phyloP scores from a whole-genome alignment of 1,140 invertebrate species.

The Luehdorfia chinensis region DNA sequence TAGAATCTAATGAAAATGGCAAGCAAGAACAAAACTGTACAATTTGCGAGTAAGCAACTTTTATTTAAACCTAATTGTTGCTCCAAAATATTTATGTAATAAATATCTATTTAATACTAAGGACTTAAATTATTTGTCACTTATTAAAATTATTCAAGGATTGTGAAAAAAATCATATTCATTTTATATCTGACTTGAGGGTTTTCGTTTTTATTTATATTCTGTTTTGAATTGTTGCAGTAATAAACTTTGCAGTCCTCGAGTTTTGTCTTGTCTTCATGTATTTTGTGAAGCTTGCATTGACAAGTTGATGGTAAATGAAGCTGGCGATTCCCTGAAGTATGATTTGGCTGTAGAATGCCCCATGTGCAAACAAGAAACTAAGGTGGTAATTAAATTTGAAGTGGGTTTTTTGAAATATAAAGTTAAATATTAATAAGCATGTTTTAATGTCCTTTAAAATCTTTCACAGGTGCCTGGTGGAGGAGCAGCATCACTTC shows the following conservation, averaged over 20 bases:
- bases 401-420: slow-evolving; percentile 13
- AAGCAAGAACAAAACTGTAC: slow-evolving; percentile 76
- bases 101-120: neutral
- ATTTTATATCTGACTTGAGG: too few relatives aligned
- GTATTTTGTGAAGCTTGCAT: slow-evolving; percentile 94
- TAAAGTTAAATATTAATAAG: slow-evolving; percentile 8
- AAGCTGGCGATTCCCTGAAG: slow-evolving; percentile 80
- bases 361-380: slow-evolving; percentile 91
- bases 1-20: slow-evolving; percentile 70
- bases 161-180: too few relatives aligned
- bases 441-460: slow-evolving; percentile 18
- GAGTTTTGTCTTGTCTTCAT: slow-evolving; percentile 94
- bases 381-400: slow-evolving; percentile 77
- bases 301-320: slow-evolving; percentile 86
- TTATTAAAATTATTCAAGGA: too few relatives aligned
- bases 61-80: too few relatives aligned
- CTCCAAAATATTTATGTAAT: neutral
- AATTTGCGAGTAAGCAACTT: slow-evolving; percentile 77
- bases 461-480: slow-evolving; percentile 76
- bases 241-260: slow-evolving; percentile 86
- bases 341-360: slow-evolving; percentile 80
- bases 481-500: slow-evolving; percentile 85
- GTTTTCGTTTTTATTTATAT: neutral
- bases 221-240: slow-evolving; percentile 66
- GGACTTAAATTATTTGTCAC: neutral